These are phyloP conservation scores for Ailuropoda melanoleuca DNA, from an alignment of 2,113 vertebrate species.

Conservation along the genomic window DNA sequence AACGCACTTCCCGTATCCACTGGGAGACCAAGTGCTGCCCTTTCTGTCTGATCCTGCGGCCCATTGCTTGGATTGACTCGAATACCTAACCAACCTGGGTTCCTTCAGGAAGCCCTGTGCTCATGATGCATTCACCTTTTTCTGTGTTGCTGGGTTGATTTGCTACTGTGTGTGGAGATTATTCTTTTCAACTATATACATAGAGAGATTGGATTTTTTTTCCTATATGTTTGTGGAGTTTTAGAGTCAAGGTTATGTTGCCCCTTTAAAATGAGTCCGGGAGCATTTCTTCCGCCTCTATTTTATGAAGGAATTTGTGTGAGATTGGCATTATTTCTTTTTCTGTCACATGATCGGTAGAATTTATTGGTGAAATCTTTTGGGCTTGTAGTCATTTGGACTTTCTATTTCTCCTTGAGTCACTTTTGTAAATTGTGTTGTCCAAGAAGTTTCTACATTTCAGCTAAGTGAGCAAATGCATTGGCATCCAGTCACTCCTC, in stretches of 20 bases:
- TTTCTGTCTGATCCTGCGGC: not conserved
- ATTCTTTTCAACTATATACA: not conserved
- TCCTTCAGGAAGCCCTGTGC: not conserved
- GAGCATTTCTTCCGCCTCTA: not conserved
- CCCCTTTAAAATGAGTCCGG: not conserved
- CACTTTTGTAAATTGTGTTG: not conserved
- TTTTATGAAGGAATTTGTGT: not conserved
- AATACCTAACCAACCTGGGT: not conserved
- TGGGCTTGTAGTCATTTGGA: not conserved
- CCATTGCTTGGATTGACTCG: not conserved
- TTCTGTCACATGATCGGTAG: not conserved
- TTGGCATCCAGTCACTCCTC: not conserved
- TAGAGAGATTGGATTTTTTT: not conserved
- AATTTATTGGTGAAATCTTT: not conserved
- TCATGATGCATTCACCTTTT: not conserved
- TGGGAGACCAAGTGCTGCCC: not conserved
- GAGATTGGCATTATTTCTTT: not conserved
- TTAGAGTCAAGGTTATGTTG: not conserved
- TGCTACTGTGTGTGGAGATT: not conserved
- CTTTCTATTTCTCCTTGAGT: not conserved
- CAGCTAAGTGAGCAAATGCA: not conserved
- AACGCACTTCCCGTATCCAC: not conserved
- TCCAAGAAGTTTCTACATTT: not conserved
- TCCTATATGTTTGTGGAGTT: not conserved
- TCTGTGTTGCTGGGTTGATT: not conserved